Percentiles rank a stretch among this genome's conserved stretches.
Evolutionary conservation across 2,888 invertebrate genomes (phyloP).

Genomic region (Apodemia hepburni): DNA sequence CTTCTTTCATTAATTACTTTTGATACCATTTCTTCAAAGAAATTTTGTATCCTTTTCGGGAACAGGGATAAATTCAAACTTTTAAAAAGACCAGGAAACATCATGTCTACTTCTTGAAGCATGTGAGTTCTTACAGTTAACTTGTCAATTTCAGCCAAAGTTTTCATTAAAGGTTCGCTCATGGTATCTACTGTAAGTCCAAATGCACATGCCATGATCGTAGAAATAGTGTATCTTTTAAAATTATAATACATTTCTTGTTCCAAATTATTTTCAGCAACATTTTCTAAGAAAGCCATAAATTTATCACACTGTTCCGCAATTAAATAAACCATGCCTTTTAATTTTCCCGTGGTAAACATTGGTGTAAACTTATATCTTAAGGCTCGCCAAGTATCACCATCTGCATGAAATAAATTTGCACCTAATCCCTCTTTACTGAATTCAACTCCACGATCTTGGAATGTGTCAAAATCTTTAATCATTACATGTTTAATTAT

Average conservation of each 20-base stretch:
- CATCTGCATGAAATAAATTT: conserved; percentile 50
- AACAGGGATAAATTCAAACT: background rate
- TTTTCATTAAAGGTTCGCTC: conserved; percentile 11
- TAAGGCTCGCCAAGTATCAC: conserved; percentile 47
- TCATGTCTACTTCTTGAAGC: conserved; percentile 6
- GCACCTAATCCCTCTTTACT: conserved; percentile 45
- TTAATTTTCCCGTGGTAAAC: conserved; percentile 23
- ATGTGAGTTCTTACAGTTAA: background rate
- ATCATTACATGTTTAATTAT: conserved; percentile 18
- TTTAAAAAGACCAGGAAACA: conserved; percentile 14
- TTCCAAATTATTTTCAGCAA: conserved; percentile 31
- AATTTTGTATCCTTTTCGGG: background rate
- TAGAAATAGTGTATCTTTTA: conserved; percentile 42
- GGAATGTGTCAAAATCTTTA: conserved; percentile 36
- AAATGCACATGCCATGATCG: conserved; percentile 40
- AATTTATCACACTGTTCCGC: conserved; percentile 40
- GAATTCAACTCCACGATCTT: conserved; percentile 47
- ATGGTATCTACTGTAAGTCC: conserved; percentile 41
- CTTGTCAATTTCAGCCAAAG: background rate
- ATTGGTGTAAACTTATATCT: conserved; percentile 29
- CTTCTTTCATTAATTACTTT: conserved; percentile 33
- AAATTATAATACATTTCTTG: conserved; percentile 39
- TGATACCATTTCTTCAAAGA: conserved; percentile 13
- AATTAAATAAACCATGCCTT: conserved; percentile 52
- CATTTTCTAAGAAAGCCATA: conserved; percentile 6